Base-by-base conservation (phyloP, 2,113 vertebrate genomes). In the Gadus macrocephalus region DNA sequence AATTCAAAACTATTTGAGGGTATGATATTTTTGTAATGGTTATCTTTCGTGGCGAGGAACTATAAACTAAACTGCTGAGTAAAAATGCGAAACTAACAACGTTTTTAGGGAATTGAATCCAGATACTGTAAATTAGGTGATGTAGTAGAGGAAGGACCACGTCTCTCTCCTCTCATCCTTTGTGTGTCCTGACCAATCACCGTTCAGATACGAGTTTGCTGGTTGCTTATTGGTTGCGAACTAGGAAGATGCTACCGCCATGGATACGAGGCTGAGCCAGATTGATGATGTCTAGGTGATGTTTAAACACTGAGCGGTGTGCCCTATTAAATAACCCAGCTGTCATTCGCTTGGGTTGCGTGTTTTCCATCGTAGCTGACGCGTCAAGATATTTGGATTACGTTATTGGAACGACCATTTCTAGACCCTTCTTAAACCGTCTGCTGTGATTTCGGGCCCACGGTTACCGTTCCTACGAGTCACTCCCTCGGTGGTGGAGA, bases 111-210 rank as follows among this genome's bases (percentile, higher is more conserved):
- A 61, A 61, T 19, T 20, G 22, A 19, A 61, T 9, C 9, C n/a
- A 61, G 25, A 61, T 3, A 5, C 1, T 61, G 59, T 17, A 61
- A 25, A 20, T 19, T 12, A 61, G 15, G n/a, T 49, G 42, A 49
- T 49, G 42, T 9, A 49, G 42, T 49, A 49, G 42, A 49, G 42
- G 42, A 49, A 49, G 42, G 8, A 49, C 42, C 42, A 12, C 9
- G 42, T 49, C 77, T 62, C 56, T 75, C 79, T 31, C 66, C 82
- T 88, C 83, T 74, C 89, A 87, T 89, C 87, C 78, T 86, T 86
- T 86, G 81, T 90, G 85, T 62, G 56, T 15, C 1, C 12, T 2
- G 74, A 74, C 89, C 89, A 89, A 90, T 90, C 79, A 75, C 74
- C 59, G 74, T 67, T 38, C 69, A 63, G 80, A 19, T 49, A 14